Evolutionary conservation across 2,888 invertebrate species (phyloP).

Genomic region (Drosophila monieri): DNA sequence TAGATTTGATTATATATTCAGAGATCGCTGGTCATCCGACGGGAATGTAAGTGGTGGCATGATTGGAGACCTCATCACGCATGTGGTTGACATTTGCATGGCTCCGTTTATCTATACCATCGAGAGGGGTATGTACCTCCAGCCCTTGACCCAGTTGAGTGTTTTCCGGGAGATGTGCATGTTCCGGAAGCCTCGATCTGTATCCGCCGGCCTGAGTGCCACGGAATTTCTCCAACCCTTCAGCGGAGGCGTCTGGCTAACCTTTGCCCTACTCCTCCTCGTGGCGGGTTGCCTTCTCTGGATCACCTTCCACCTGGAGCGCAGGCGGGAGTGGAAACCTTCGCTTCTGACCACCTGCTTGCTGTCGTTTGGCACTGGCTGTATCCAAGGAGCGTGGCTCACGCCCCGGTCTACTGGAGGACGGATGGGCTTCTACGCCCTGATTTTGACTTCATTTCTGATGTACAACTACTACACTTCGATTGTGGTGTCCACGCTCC

Average conservation of each 20-base stretch:
- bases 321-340: slow-evolving; percentile 52
- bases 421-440: slow-evolving; percentile 76
- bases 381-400: slow-evolving; percentile 84
- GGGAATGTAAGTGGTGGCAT: slow-evolving; percentile 71
- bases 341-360: slow-evolving; percentile 80
- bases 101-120: slow-evolving; percentile 51
- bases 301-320: slow-evolving; percentile 79
- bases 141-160: slow-evolving; percentile 51
- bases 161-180: slow-evolving; percentile 84
- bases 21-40: slow-evolving; percentile 68
- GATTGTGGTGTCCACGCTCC: slow-evolving; percentile 86
- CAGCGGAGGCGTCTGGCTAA: slow-evolving; percentile 85
- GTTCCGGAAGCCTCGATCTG: slow-evolving; percentile 85
- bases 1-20: slow-evolving; percentile 62
- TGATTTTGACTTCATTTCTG: slow-evolving; percentile 83
- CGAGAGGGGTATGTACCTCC: slow-evolving; percentile 54
- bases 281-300: slow-evolving; percentile 81
- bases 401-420: slow-evolving; percentile 84
- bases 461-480: slow-evolving; percentile 88
- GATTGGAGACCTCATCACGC: slow-evolving; percentile 67
- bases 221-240: slow-evolving; percentile 87
- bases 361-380: slow-evolving; percentile 84
- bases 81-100: slow-evolving; percentile 65
- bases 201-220: slow-evolving; percentile 85
- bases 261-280: slow-evolving; percentile 82